Conservation (phyloP, 1,140 invertebrate species). For the Penaeus chinensis region DNA sequence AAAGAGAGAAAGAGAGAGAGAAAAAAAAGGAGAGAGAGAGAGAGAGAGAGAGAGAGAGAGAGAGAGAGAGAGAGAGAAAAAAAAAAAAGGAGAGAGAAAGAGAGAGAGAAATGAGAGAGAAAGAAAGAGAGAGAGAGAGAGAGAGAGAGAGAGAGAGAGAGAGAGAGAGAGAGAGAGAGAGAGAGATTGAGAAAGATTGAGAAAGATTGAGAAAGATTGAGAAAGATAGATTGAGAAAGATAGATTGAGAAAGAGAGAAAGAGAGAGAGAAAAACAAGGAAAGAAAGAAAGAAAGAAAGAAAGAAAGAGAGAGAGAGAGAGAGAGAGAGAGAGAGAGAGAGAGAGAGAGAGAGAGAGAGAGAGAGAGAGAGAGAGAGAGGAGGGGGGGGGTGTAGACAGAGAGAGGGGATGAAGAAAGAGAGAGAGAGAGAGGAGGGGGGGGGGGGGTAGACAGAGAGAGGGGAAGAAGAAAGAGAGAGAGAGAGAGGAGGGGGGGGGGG, state of each 20-base stretch:
- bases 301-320: neutral
- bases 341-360: constrained; percentile 11
- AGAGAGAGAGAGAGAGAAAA: constrained; percentile 24
- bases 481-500: neutral
- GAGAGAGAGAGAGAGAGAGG: constrained; percentile 24
- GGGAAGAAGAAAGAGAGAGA: too few relatives aligned
- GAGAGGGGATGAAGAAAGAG: too few relatives aligned
- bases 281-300: constrained; percentile 14
- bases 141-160: neutral
- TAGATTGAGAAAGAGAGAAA: neutral
- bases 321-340: constrained; percentile 20
- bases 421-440: too few relatives aligned
- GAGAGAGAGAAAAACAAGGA: neutral
- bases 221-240: neutral
- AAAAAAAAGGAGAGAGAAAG: constrained; percentile 1
- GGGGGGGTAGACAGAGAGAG: too few relatives aligned
- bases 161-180: too few relatives aligned
- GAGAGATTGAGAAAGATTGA: too few relatives aligned
- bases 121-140: constrained; percentile 24
- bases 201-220: too few relatives aligned
- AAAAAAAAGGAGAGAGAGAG: neutral
- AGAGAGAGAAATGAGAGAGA: too few relatives aligned
- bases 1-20: constrained; percentile 26
- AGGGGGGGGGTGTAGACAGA: neutral
- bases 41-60: constrained; percentile 2